phyloP scores from a whole-genome alignment of 2,113 vertebrate species.

The Gasterosteus nipponicus region DNA sequence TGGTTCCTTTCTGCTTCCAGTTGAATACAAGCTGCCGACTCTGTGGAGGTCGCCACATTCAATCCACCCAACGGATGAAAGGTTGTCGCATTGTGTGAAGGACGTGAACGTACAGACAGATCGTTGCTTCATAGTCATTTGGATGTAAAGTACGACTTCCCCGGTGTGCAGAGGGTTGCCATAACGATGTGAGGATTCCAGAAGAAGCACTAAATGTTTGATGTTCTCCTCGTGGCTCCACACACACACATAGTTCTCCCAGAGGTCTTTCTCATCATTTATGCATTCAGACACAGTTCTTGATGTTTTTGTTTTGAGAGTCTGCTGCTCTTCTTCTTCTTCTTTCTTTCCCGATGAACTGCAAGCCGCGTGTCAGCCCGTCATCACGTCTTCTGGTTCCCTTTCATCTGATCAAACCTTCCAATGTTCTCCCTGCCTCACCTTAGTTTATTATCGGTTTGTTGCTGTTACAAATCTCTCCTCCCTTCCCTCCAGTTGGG shows the following conservation, averaged over 20 bases:
- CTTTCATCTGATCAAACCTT: background rate
- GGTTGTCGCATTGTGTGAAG: too few species aligned
- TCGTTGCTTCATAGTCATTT: too few species aligned
- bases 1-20: too few species aligned
- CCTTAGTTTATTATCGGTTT: background rate
- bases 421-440: background rate
- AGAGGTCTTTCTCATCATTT: background rate
- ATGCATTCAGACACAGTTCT: conserved; percentile 31
- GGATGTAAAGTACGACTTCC: too few species aligned
- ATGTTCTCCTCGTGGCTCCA: background rate
- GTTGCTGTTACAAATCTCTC: background rate
- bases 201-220: background rate
- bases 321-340: conserved; percentile 16
- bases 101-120: too few species aligned
- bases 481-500: conserved; percentile 9
- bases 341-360: conserved; percentile 35
- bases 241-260: conserved; percentile 20
- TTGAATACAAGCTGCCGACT: too few species aligned
- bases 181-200: too few species aligned
- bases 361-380: conserved; percentile 5
- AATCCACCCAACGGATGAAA: too few species aligned
- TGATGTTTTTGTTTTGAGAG: conserved; percentile 36
- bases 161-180: too few species aligned
- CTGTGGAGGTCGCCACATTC: too few species aligned
- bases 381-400: background rate